Evolutionary conservation across 2,888 invertebrate genomes (phyloP), one percentile per base, ranked within the genome.

Genomic region (Dusona sp.): DNA sequence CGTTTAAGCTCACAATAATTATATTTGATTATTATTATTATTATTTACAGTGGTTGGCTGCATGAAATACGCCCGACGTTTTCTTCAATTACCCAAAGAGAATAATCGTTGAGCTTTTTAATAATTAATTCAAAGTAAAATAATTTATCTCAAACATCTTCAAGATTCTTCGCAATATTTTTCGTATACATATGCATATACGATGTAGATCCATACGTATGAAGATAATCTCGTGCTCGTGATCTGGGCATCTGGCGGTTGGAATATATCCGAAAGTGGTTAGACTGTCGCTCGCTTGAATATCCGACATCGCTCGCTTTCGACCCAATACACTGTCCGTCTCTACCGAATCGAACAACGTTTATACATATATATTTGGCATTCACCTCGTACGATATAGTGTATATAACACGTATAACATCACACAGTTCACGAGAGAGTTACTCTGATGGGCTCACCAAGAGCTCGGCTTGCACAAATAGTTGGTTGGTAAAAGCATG

Each of bases 371-470:
- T 75, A 36, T 51, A n/a, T 29, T 29, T 33, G 2, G n/a, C 73
- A 51, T 45, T 51, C 22, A 29, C 38, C 61, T 29, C 7, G 61
- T 16, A 16, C 13, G 61, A 61, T 61, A 29, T 25, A 7, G 48
- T 61, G 61, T 61, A 61, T 61, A 33, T n/a, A 75, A 13, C 22
- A 61, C 70, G 70, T 70, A 79, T 61, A 70, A 72, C 61, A 74
- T 79, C 79, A 65, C 65, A 57, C 57, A 77, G 83, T 79, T 73
- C 80, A 54, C 80, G 73, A 22, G 79, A 74, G 73, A 84, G 77
- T 86, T 86, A 80, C 83, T 84, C 79, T 65, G 77, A 77, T 80
- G 74, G 65, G 64, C 64, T 68, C 85, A 57, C 73, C 72, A 72
- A 68, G 73, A 72, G 83, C 54, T 48, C 57, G 54, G 64, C 70